phyloP scores from a whole-genome alignment of 1,140 invertebrate species.

The Drosophila bocqueti region DNA sequence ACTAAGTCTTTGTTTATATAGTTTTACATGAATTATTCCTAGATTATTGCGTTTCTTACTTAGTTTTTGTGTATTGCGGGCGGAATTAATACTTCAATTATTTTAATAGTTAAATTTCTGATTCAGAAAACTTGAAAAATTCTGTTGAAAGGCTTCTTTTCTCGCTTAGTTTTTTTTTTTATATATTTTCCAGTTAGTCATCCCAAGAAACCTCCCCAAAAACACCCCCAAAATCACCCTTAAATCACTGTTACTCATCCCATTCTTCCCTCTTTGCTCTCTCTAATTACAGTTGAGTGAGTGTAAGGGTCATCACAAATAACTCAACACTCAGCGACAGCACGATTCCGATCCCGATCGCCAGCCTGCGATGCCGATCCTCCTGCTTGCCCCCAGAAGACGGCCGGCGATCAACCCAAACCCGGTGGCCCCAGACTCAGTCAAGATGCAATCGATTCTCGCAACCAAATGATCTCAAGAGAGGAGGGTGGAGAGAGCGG shows the following conservation, averaged over 20 bases:
- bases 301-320: conserved; percentile 60
- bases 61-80: no score
- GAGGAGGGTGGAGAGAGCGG: conserved; percentile 3
- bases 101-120: neutral
- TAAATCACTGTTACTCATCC: conserved; percentile 2
- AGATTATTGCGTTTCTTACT: no score
- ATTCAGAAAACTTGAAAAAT: neutral
- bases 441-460: conserved; percentile 71
- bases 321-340: conserved; percentile 33
- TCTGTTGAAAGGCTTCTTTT: neutral
- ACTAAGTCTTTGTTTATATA: neutral
- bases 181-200: neutral
- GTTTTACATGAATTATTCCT: no score
- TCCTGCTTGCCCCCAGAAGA: conserved; percentile 3
- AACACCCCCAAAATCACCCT: no score
- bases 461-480: conserved; percentile 76
- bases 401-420: neutral
- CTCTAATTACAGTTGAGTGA: conserved; percentile 69
- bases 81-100: neutral
- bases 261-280: conserved; percentile 4
- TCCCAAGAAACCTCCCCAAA: neutral
- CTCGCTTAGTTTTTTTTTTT: neutral
- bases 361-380: neutral
- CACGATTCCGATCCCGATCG: conserved; percentile 24
- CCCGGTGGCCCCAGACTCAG: conserved; percentile 16